Percentiles rank a stretch among this genome's conserved stretches.
Conservation (phyloP, 2,797 vertebrate genomes). For the Sphenopsis melanotis region DNA sequence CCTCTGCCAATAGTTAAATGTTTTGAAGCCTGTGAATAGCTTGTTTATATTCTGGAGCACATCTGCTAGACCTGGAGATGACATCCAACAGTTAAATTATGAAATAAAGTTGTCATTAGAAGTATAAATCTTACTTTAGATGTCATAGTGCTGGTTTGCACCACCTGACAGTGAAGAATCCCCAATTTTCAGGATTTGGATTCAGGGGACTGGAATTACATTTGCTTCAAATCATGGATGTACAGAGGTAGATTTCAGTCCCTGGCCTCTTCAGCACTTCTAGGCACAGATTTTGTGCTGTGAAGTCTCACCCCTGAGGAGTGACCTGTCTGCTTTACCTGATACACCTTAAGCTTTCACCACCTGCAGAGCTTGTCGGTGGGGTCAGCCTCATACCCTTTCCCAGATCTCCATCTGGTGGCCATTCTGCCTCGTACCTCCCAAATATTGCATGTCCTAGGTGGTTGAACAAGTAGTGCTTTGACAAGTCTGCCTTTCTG, state of each 20-base stretch:
- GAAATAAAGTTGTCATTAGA: background rate
- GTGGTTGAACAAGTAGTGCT: background rate
- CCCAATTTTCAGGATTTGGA: background rate
- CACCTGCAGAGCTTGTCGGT: fast-evolving
- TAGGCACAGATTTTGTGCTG: background rate
- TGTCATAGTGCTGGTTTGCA: background rate
- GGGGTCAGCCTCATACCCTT: background rate
- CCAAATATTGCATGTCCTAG: fast-evolving
- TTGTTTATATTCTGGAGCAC: background rate
- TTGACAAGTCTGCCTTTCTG: background rate
- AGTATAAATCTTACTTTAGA: background rate
- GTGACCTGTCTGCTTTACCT: background rate
- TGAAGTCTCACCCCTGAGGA: background rate
- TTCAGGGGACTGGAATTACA: background rate
- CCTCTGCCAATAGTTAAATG: background rate
- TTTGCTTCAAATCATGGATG: background rate
- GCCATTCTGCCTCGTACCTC: background rate
- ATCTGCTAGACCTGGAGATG: background rate
- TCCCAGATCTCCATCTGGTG: slow-evolving; percentile 60
- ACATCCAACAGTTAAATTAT: background rate
- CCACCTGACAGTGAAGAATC: background rate
- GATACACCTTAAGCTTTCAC: background rate
- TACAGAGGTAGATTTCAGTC: background rate
- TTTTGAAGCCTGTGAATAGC: background rate
- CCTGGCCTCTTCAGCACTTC: background rate